These are phyloP conservation scores for Pyrochroa serraticornis DNA, from an alignment of 2,888 invertebrate species.

Conservation along the genomic window DNA sequence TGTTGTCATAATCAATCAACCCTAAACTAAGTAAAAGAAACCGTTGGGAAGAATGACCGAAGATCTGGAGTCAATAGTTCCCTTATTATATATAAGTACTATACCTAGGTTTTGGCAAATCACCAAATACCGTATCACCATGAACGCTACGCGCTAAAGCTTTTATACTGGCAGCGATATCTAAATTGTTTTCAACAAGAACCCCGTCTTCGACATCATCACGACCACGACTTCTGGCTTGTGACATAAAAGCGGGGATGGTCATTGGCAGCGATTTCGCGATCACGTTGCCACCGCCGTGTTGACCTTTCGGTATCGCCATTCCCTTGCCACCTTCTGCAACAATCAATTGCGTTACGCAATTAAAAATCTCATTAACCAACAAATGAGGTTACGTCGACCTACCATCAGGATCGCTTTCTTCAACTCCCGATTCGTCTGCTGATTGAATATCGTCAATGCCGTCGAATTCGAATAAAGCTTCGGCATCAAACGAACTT, in stretches of 20 bases:
- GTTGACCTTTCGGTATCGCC: constrained; percentile 54
- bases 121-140: constrained; percentile 85
- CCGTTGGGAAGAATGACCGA: background rate
- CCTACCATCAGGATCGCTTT: constrained; percentile 69
- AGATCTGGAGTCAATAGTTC: too few species aligned
- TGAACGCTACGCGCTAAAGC: constrained; percentile 91
- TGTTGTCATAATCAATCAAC: background rate
- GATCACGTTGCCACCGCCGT: constrained; percentile 58
- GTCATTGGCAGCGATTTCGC: constrained; percentile 82
- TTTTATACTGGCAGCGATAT: constrained; percentile 90
- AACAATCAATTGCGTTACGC: background rate
- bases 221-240: constrained; percentile 45
- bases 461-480: constrained; percentile 80
- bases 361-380: background rate
- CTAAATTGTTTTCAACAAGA: constrained; percentile 45
- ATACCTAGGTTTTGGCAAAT: constrained; percentile 84
- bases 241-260: constrained; percentile 67
- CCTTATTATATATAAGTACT: constrained; percentile 77
- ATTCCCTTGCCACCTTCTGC: constrained; percentile 19
- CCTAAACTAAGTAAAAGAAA: constrained; percentile 6
- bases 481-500: constrained; percentile 65
- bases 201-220: constrained; percentile 59
- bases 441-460: constrained; percentile 61
- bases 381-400: too few species aligned
- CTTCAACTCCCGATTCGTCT: constrained; percentile 67